phyloP scores from a whole-genome alignment of 2,113 vertebrate genomes.

The Gavialis gangeticus region DNA sequence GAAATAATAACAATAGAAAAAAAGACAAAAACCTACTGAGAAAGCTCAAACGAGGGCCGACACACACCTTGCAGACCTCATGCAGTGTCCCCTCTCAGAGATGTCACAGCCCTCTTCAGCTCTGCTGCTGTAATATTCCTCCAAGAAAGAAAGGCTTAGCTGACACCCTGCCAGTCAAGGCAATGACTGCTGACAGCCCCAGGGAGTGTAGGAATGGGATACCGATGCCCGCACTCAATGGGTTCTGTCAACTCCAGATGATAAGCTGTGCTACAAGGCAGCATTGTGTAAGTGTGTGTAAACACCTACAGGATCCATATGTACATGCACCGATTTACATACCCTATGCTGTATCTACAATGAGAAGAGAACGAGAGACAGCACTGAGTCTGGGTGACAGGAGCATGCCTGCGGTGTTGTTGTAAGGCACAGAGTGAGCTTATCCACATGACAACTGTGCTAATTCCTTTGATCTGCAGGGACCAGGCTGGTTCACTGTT shows the following conservation, averaged over 20 bases:
- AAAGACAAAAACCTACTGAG: neutral
- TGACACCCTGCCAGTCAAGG: conserved; percentile 34
- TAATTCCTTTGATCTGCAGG: conserved; percentile 49
- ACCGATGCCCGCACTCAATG: neutral
- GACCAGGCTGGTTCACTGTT: conserved; percentile 15
- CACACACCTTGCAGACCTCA: conserved; percentile 13
- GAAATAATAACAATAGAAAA: conserved; percentile 18
- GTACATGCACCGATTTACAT: conserved; percentile 27
- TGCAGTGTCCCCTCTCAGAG: conserved; percentile 34
- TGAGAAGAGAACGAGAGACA: neutral
- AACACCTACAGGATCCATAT: conserved; percentile 57
- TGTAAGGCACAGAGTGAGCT: conserved; percentile 31
- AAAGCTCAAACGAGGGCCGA: conserved; percentile 5
- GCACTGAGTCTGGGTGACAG: neutral
- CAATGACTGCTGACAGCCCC: conserved; percentile 26
- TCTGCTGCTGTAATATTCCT: conserved; percentile 40
- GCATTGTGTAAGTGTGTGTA: conserved; percentile 3
- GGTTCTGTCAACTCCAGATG: conserved; percentile 19
- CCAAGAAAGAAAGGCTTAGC: conserved; percentile 20
- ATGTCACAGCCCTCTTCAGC: neutral
- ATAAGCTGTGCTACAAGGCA: conserved; percentile 16
- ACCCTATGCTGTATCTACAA: neutral
- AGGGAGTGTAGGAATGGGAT: neutral
- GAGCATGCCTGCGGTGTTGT: neutral
- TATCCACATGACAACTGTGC: conserved; percentile 42